A percentile compares a stretch with the other conserved stretches of the same genome.
phyloP scores from a whole-genome alignment of 1,140 invertebrate species.

The Helicorthomorpha holstii region DNA sequence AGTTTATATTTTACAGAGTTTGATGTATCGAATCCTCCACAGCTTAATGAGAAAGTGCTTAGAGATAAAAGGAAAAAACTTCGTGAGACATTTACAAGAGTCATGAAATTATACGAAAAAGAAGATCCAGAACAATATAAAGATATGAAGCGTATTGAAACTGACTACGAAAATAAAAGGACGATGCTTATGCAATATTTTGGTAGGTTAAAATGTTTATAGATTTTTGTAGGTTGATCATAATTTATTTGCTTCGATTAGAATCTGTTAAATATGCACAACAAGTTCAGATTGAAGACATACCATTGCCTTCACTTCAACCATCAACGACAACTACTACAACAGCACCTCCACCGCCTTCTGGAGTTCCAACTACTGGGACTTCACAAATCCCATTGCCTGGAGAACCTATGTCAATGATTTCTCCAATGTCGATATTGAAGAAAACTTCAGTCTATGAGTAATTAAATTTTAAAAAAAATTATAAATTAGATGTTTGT shows the following conservation, averaged over 20 bases:
- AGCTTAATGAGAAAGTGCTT: constrained; percentile 87
- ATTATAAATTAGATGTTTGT: too few relatives aligned
- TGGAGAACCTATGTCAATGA: constrained; percentile 35
- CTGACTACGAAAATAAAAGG: constrained; percentile 80
- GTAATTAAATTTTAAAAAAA: constrained; percentile 15
- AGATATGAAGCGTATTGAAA: constrained; percentile 71
- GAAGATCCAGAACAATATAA: constrained; percentile 88
- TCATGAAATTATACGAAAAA: constrained; percentile 89
- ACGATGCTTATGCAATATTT: constrained; percentile 75
- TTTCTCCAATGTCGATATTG: constrained; percentile 41
- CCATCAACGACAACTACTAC: constrained; percentile 7
- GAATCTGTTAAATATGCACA: constrained; percentile 87
- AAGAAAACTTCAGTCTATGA: constrained; percentile 40
- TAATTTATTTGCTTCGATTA: constrained; percentile 12
- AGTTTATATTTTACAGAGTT: constrained; percentile 49
- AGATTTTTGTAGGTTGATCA: background rate
- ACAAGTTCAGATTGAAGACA: constrained; percentile 90
- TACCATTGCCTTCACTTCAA: constrained; percentile 60
- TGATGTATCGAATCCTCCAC: constrained; percentile 81
- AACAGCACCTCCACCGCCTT: background rate
- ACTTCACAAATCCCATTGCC: constrained; percentile 61
- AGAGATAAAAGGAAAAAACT: constrained; percentile 93
- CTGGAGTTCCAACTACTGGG: constrained; percentile 15
- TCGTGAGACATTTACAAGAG: constrained; percentile 83
- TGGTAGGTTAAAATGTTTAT: constrained; percentile 20